Evolutionary conservation across 2,797 vertebrate genomes (phyloP).

Genomic region (Acanthis flammea): DNA sequence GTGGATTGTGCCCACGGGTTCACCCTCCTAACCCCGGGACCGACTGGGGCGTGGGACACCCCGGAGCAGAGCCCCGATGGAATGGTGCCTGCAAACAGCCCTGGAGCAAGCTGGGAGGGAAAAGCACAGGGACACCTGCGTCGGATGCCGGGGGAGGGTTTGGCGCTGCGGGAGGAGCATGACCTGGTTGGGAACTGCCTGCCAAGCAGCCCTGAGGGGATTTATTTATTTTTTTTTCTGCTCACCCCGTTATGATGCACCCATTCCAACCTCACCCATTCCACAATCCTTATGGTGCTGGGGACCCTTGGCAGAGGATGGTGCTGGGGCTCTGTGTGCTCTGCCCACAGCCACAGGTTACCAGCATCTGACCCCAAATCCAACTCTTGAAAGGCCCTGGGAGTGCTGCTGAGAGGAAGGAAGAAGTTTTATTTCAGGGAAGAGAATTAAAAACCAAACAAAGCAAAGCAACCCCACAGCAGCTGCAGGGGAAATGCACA

Average conservation of each 20-base stretch:
- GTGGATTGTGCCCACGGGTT: constrained; percentile 44
- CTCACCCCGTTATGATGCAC: neutral
- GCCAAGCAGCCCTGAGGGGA: accelerated
- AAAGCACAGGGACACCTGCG: accelerated
- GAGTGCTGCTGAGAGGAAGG: neutral
- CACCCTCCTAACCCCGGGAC: neutral
- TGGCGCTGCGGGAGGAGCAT: neutral
- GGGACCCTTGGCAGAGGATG: neutral
- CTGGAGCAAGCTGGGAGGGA: neutral
- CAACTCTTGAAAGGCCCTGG: neutral
- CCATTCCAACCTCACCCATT: accelerated
- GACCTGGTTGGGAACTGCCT: accelerated
- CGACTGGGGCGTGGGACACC: neutral
- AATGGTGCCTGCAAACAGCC: neutral
- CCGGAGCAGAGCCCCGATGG: neutral
- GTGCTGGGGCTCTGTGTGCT: neutral
- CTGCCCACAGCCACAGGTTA: neutral
- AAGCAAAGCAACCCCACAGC: neutral
- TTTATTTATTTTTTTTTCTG: neutral
- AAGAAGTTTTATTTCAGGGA: neutral
- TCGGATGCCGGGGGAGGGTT: accelerated
- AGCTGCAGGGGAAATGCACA: accelerated
- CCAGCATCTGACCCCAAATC: accelerated
- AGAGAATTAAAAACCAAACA: neutral
- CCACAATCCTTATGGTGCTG: accelerated